Percentiles rank a stretch among this genome's conserved stretches.
phyloP scores from a whole-genome alignment of 2,888 invertebrate genomes.

The Erpobdella octoculata region DNA sequence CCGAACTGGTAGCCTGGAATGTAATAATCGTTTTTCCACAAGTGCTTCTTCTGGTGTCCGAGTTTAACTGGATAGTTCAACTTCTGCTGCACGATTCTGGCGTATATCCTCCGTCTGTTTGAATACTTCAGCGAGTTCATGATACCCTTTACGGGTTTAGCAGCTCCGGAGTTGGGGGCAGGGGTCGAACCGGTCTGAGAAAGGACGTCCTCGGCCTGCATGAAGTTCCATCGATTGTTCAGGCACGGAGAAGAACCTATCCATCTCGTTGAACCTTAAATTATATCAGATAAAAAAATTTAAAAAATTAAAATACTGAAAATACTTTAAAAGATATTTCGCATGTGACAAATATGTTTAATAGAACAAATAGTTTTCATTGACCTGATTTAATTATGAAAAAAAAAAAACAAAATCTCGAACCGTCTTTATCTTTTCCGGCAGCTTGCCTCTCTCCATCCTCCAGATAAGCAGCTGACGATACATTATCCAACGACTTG shows the following conservation, averaged over 20 bases:
- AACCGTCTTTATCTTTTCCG: background rate
- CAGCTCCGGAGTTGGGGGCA: background rate
- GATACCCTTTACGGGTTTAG: background rate
- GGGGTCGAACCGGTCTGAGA: background rate
- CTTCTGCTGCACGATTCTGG: conserved; percentile 24
- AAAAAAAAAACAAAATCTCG: background rate
- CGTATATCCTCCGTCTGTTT: background rate
- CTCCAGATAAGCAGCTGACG: background rate
- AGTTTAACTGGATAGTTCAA: conserved; percentile 38
- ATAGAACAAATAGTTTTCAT: too few relatives aligned
- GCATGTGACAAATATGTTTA: too few relatives aligned
- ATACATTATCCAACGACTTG: conserved; percentile 57
- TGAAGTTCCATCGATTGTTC: conserved; percentile 72
- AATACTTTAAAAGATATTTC: too few relatives aligned
- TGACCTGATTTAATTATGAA: too few relatives aligned
- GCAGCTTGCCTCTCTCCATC: background rate
- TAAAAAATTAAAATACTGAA: too few relatives aligned
- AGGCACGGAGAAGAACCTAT: background rate
- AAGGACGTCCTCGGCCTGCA: conserved; percentile 67
- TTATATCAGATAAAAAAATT: background rate
- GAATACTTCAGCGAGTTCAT: background rate
- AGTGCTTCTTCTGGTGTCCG: conserved; percentile 34
- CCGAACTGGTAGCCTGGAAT: background rate
- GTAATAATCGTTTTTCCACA: conserved; percentile 18
- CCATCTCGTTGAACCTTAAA: background rate